These are phyloP conservation scores for Agapostemon virescens DNA, from an alignment of 2,888 invertebrate species.

Conservation along the genomic window DNA sequence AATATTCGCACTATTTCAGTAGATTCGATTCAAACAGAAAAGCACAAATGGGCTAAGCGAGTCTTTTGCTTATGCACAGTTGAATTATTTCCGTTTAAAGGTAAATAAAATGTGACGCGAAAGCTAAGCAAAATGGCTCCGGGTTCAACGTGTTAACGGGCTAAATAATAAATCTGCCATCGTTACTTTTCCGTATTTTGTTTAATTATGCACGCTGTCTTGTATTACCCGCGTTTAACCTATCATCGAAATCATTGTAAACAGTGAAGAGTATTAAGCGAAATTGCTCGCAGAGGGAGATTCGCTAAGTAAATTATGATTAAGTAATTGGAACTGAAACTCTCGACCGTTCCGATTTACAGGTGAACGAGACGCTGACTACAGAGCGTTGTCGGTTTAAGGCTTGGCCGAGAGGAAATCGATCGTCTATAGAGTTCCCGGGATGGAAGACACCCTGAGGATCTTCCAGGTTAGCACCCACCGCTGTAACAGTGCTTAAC, in stretches of 20 bases:
- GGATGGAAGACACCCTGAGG: slow-evolving; percentile 60
- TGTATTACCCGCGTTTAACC: background rate
- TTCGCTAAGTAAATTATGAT: slow-evolving; percentile 23
- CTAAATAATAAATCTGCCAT: background rate
- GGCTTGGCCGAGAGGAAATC: slow-evolving; percentile 47
- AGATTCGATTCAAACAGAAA: no score
- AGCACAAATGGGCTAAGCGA: no score
- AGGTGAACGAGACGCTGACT: slow-evolving; percentile 30
- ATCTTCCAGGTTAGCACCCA: slow-evolving; percentile 56
- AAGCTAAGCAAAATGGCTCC: no score
- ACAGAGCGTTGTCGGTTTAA: slow-evolving; percentile 33
- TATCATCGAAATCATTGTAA: slow-evolving; percentile 17
- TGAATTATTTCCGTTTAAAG: no score
- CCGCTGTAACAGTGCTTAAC: slow-evolving; percentile 59
- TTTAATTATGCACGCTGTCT: background rate
- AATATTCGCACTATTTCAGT: no score
- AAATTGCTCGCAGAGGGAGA: background rate
- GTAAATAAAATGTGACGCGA: no score
- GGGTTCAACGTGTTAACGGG: no score
- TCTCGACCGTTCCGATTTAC: slow-evolving; percentile 29
- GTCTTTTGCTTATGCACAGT: no score
- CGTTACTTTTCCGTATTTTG: background rate
- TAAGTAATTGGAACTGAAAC: slow-evolving; percentile 20
- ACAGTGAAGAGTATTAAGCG: background rate
- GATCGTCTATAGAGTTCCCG: slow-evolving; percentile 57